A percentile compares a stretch with the other conserved stretches of the same genome.
Evolutionary conservation across 2,888 invertebrate genomes (phyloP).

Genomic region (Chloromyia formosa): DNA sequence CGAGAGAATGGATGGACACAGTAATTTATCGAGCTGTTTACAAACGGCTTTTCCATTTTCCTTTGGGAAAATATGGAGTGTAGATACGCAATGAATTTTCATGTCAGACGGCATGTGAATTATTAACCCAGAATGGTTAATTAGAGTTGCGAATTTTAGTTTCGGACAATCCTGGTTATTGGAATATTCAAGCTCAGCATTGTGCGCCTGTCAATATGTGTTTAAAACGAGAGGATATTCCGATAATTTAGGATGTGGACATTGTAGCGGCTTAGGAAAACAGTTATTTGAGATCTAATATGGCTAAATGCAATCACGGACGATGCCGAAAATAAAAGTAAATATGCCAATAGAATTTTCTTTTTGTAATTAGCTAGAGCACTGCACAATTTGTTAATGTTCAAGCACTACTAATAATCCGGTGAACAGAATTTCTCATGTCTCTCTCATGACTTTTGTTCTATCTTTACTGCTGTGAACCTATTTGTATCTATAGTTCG

Average conservation of each 20-base stretch:
- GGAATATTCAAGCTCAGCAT: neutral
- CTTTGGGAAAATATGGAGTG: neutral
- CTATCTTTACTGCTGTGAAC: too few relatives aligned
- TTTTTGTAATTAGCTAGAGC: too few relatives aligned
- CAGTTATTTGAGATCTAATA: neutral
- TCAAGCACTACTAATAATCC: too few relatives aligned
- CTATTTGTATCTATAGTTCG: too few relatives aligned
- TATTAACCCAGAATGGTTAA: neutral
- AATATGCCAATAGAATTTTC: too few relatives aligned
- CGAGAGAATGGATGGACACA: neutral
- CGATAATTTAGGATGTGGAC: neutral
- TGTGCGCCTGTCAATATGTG: neutral
- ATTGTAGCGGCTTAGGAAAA: neutral
- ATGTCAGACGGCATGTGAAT: neutral
- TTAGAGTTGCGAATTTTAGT: neutral
- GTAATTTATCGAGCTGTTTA: neutral
- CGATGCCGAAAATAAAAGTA: neutral
- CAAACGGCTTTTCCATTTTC: neutral
- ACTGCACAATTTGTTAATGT: too few relatives aligned
- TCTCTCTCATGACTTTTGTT: too few relatives aligned
- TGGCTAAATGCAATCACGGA: neutral
- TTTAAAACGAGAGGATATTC: neutral
- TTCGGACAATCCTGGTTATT: neutral
- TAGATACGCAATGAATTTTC: neutral
- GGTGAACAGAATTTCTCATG: too few relatives aligned